phyloP scores from a whole-genome alignment of 2,113 vertebrate genomes.

The Genyomyrus donnyi region DNA sequence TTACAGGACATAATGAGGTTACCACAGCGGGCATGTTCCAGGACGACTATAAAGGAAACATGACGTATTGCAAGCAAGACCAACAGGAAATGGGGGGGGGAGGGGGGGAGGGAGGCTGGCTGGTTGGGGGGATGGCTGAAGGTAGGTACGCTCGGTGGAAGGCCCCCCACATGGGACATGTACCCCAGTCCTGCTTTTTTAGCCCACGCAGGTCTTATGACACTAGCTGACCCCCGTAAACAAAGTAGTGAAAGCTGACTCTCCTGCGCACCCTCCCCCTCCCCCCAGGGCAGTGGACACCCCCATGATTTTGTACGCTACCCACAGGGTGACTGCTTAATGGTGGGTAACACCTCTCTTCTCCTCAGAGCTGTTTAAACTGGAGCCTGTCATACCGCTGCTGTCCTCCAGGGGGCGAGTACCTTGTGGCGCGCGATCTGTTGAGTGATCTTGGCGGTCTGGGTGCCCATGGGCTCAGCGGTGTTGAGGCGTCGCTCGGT shows the following conservation, averaged over 20 bases:
- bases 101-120: neutral
- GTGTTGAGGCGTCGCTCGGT: conserved; percentile 89
- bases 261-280: neutral
- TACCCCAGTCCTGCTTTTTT: neutral
- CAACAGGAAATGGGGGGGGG: neutral
- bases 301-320: neutral
- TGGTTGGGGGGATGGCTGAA: neutral
- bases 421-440: conserved; percentile 94
- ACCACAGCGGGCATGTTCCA: neutral
- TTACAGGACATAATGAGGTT: conserved; percentile 26
- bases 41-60: conserved; percentile 22
- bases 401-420: conserved; percentile 34
- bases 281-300: neutral
- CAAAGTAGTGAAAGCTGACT: neutral
- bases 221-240: neutral
- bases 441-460: conserved; percentile 92
- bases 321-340: neutral
- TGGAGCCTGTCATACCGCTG: neutral
- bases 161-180: neutral
- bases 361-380: neutral
- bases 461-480: conserved; percentile 92
- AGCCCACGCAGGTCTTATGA: neutral
- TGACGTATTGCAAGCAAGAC: conserved; percentile 1
- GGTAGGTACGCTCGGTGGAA: neutral
- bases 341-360: neutral